A percentile compares a stretch with the other conserved stretches of the same genome.
Conservation (phyloP, 2,888 invertebrate species). For the Lithophane leautieri region DNA sequence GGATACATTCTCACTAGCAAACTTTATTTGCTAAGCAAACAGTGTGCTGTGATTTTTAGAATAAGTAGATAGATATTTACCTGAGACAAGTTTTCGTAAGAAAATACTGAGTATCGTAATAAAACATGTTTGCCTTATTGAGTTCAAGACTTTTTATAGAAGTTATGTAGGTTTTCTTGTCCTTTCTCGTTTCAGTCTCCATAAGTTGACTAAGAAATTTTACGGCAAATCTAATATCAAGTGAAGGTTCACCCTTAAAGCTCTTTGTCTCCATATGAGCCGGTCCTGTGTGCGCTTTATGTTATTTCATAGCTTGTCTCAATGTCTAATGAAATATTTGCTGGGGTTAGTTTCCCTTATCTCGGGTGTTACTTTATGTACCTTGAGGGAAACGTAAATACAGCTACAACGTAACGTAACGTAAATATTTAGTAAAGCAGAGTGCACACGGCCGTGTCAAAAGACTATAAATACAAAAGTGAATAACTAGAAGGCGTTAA, state of each 20-base stretch:
- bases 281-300: constrained; percentile 63
- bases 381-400: constrained; percentile 42
- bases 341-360: constrained; percentile 63
- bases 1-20: constrained; percentile 4
- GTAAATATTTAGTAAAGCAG: constrained; percentile 29
- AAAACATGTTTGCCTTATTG: constrained; percentile 48
- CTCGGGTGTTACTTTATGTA: constrained; percentile 61
- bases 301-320: constrained; percentile 68
- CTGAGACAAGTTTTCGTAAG: background rate
- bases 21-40: background rate
- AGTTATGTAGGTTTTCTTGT: constrained; percentile 66
- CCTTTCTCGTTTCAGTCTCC: constrained; percentile 61
- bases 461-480: constrained; percentile 3
- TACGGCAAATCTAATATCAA: constrained; percentile 79
- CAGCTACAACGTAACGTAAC: no score
- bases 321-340: constrained; percentile 72
- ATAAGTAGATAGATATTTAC: background rate
- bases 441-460: constrained; percentile 5
- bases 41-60: background rate
- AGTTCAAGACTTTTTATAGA: constrained; percentile 70
- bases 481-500: background rate
- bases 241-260: constrained; percentile 72
- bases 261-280: constrained; percentile 70
- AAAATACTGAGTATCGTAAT: background rate
- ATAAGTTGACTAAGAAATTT: constrained; percentile 74